A percentile compares a stretch with the other conserved stretches of the same genome.
Evolutionary conservation across 2,797 vertebrate genomes (phyloP).

Genomic region (Toxotes lorentzi): DNA sequence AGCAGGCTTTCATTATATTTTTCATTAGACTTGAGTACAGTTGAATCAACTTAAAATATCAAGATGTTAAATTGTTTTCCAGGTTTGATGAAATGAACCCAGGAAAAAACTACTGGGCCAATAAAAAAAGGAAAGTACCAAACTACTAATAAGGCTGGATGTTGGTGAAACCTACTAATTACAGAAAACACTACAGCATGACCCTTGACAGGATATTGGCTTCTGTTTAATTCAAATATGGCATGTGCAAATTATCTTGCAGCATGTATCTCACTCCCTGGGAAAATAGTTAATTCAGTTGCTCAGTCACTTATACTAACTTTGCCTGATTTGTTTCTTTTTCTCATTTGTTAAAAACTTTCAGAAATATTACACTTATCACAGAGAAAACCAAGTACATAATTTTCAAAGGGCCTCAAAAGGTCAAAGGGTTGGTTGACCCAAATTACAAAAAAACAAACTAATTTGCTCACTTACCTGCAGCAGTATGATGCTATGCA

Average conservation of each 20-base stretch:
- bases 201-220: slow-evolving; percentile 31
- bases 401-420: background rate
- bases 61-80: slow-evolving; percentile 60
- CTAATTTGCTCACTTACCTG: slow-evolving; percentile 6
- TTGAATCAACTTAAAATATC: slow-evolving; percentile 28
- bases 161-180: slow-evolving; percentile 40
- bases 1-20: background rate
- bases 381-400: background rate
- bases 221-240: slow-evolving; percentile 29
- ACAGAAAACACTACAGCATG: slow-evolving; percentile 49
- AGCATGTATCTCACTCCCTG: slow-evolving; percentile 46
- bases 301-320: slow-evolving; percentile 28
- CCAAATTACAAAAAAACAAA: slow-evolving; percentile 10
- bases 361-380: background rate
- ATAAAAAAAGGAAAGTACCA: slow-evolving; percentile 61
- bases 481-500: background rate
- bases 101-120: slow-evolving; percentile 27
- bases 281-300: slow-evolving; percentile 7
- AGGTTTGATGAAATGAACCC: slow-evolving; percentile 61
- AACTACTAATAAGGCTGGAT: slow-evolving; percentile 31
- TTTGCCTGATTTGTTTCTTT: slow-evolving; percentile 7
- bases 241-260: slow-evolving; percentile 47
- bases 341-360: slow-evolving; percentile 4
- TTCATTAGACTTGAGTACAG: background rate
- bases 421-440: background rate